Percentiles rank a stretch among this genome's conserved stretches.
phyloP scores from a whole-genome alignment of 2,797 vertebrate genomes.

The Macroramphosus scolopax region DNA sequence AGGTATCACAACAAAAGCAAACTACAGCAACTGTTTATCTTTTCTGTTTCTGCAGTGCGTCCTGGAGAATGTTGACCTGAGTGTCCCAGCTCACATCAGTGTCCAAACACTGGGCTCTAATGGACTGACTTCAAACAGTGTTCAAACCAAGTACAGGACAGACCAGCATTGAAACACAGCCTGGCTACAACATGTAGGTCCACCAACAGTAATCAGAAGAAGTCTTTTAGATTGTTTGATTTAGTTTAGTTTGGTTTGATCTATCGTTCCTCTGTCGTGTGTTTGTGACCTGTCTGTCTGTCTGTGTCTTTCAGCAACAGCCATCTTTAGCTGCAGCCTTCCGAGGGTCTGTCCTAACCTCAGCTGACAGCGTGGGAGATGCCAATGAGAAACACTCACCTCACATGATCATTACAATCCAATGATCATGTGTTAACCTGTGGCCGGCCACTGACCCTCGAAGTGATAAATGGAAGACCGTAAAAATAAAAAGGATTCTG shows the following conservation, averaged over 20 bases:
- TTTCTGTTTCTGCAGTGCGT: conserved; percentile 51
- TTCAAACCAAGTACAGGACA: conserved; percentile 22
- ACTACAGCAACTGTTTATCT: background rate
- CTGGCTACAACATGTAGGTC: conserved; percentile 28
- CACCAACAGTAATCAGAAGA: background rate
- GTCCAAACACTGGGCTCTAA: conserved; percentile 66
- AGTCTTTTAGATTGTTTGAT: too few relatives aligned
- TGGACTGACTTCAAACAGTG: conserved; percentile 58
- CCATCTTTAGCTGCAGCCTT: conserved; percentile 53
- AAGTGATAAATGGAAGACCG: conserved; percentile 40
- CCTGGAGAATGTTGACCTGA: conserved; percentile 62
- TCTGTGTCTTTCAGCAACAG: conserved; percentile 19
- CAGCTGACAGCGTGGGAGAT: conserved; percentile 44
- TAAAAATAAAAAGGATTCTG: too few relatives aligned
- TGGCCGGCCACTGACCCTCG: conserved; percentile 28
- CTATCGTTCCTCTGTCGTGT: conserved; percentile 11
- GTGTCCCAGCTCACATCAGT: conserved; percentile 49
- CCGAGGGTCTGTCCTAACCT: conserved; percentile 49
- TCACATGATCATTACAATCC: conserved; percentile 22
- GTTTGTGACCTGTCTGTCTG: conserved; percentile 13
- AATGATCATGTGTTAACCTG: conserved; percentile 14
- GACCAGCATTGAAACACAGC: background rate
- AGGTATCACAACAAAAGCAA: background rate
- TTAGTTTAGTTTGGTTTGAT: too few relatives aligned
- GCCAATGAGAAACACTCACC: conserved; percentile 29